Evolutionary conservation across 2,113 vertebrate species (phyloP).

Genomic region (Ginglymostoma cirratum): DNA sequence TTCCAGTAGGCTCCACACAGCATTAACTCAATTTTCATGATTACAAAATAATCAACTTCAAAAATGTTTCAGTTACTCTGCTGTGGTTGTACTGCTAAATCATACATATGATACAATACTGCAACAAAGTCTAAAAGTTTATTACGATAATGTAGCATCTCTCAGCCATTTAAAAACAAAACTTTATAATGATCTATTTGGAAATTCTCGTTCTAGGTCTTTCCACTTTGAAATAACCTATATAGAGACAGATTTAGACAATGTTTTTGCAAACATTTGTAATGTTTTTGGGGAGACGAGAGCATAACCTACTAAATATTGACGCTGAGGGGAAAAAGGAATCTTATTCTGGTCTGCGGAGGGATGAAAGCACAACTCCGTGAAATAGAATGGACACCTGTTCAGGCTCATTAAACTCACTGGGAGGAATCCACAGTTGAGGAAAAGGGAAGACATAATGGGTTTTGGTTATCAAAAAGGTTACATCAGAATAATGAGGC

Average conservation of each 20-base stretch:
- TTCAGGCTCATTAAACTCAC: neutral
- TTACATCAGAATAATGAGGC: neutral
- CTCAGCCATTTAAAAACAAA: neutral
- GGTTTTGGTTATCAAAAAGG: neutral
- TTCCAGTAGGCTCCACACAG: neutral
- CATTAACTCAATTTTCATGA: slow-evolving; percentile 10
- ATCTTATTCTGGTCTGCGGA: neutral
- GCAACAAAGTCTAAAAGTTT: neutral
- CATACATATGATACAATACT: neutral
- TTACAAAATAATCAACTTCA: neutral
- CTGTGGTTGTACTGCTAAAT: neutral
- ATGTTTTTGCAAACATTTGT: no score
- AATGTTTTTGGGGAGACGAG: no score
- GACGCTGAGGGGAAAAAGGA: neutral
- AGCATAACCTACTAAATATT: neutral
- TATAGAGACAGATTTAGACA: neutral
- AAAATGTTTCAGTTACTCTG: neutral
- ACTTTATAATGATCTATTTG: no score
- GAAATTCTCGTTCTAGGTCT: neutral
- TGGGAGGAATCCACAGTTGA: neutral
- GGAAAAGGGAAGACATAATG: neutral
- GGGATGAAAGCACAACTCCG: neutral
- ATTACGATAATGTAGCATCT: neutral
- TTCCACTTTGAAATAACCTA: neutral
- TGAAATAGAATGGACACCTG: neutral